Evolutionary conservation across 2,113 vertebrate species (phyloP).

Genomic region (Gila orcuttii): DNA sequence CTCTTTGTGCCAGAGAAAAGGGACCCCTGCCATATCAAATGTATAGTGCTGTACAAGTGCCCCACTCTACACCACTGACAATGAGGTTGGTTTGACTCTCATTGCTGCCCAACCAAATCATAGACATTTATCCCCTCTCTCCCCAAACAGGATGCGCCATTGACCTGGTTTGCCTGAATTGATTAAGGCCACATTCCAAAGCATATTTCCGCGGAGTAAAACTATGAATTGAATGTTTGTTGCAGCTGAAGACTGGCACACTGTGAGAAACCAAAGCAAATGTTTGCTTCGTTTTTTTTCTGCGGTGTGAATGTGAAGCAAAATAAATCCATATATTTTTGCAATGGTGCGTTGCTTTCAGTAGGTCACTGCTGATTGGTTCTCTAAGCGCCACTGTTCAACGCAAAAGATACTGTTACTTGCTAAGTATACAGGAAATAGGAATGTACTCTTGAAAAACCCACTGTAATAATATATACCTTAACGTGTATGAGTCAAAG

Average conservation of each 20-base stretch:
- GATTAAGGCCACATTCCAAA: constrained; percentile 72
- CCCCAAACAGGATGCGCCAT: constrained; percentile 61
- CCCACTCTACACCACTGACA: constrained; percentile 37
- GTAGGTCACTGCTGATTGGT: constrained; percentile 2
- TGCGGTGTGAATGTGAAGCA: constrained; percentile 40
- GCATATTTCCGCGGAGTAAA: constrained; percentile 66
- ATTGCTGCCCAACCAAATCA: constrained; percentile 43
- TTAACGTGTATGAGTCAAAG: neutral
- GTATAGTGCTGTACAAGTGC: constrained; percentile 25
- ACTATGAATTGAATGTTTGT: constrained; percentile 75
- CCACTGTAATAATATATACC: constrained; percentile 27
- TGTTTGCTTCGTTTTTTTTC: constrained; percentile 52
- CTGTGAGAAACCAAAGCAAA: constrained; percentile 53
- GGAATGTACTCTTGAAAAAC: constrained; percentile 25
- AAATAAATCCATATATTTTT: constrained; percentile 46
- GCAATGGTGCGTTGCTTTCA: constrained; percentile 18
- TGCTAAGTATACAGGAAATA: constrained; percentile 25
- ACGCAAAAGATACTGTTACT: constrained; percentile 24
- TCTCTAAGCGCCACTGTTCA: constrained; percentile 1
- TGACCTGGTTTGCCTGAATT: constrained; percentile 65
- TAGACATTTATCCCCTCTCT: constrained; percentile 56
- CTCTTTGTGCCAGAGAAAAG: constrained; percentile 44
- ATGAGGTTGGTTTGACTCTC: constrained; percentile 43
- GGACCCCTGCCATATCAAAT: constrained; percentile 43
- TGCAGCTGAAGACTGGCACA: constrained; percentile 61